These are phyloP conservation scores for Campylomormyrus tamandua DNA, from an alignment of 2,113 vertebrate genomes.

Conservation along the genomic window DNA sequence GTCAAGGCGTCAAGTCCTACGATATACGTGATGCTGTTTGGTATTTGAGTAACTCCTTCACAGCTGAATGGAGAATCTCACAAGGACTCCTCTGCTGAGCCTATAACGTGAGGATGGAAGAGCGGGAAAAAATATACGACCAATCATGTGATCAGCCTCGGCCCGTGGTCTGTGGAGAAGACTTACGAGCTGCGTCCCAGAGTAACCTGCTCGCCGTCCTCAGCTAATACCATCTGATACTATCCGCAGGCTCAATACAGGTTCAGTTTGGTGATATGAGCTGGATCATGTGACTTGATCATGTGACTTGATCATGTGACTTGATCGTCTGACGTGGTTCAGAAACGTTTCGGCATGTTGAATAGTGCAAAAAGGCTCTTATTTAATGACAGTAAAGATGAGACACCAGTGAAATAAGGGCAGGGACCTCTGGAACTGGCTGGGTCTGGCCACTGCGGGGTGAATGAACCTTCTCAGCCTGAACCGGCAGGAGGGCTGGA, in stretches of 20 bases:
- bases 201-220: neutral
- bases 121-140: neutral
- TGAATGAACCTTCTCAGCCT: neutral
- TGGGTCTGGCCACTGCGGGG: neutral
- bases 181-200: neutral
- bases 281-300: no score
- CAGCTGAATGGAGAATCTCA: neutral
- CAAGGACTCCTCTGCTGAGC: neutral
- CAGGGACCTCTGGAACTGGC: neutral
- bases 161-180: neutral
- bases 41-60: neutral
- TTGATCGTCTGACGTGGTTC: neutral
- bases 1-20: neutral
- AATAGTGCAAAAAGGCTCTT: neutral
- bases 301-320: neutral
- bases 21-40: neutral
- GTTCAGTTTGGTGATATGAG: neutral
- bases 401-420: neutral
- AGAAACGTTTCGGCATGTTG: neutral
- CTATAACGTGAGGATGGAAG: neutral
- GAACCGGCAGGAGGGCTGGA: constrained; percentile 48
- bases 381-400: neutral
- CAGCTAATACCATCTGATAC: neutral
- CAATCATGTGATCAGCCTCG: neutral
- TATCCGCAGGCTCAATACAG: neutral